Percentiles rank a stretch among this genome's conserved stretches.
These are phyloP conservation scores for Dolomedes plantarius DNA, from an alignment of 2,888 invertebrate species.

Conservation along the genomic window DNA sequence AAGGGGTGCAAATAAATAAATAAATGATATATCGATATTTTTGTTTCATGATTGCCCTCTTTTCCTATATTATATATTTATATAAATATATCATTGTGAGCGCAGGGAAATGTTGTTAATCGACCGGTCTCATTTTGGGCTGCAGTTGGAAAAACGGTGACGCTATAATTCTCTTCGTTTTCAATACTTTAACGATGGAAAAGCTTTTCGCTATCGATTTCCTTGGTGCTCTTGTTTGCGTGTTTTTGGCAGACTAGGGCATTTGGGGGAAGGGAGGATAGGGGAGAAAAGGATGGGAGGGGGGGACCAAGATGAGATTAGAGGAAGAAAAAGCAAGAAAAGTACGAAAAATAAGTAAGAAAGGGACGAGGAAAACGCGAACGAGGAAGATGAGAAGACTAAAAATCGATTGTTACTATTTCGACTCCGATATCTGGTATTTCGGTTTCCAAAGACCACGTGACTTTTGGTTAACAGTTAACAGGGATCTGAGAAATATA, in stretches of 20 bases:
- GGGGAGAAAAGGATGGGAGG: constrained; percentile 61
- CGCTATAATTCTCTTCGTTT: constrained; percentile 63
- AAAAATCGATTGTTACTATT: constrained; percentile 54
- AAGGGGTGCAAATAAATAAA: constrained; percentile 53
- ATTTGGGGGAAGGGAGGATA: constrained; percentile 12
- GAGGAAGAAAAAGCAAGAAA: constrained; percentile 67
- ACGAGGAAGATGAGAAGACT: constrained; percentile 39
- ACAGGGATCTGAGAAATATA: constrained; percentile 19
- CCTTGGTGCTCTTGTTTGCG: constrained; percentile 60
- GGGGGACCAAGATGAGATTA: constrained; percentile 62
- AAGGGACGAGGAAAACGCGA: constrained; percentile 51
- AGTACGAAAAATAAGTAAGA: constrained; percentile 67
- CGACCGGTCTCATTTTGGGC: constrained; percentile 47
- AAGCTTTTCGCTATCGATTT: constrained; percentile 62
- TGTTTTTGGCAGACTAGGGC: constrained; percentile 69
- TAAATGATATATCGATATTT: constrained; percentile 58
- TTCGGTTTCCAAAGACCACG: constrained; percentile 57
- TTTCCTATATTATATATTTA: constrained; percentile 22
- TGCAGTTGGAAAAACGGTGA: constrained; percentile 62
- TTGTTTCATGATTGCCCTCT: constrained; percentile 23
- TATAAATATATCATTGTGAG: constrained; percentile 42
- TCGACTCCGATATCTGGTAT: constrained; percentile 42
- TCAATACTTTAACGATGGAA: constrained; percentile 67
- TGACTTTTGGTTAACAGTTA: constrained; percentile 55
- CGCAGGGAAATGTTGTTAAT: constrained; percentile 56